Percentiles rank a stretch among this genome's conserved stretches.
These are phyloP conservation scores for Aurelia coerulea DNA, from an alignment of 30 jellyfish, hydroid and myxozoan species.

Conservation along the genomic window DNA sequence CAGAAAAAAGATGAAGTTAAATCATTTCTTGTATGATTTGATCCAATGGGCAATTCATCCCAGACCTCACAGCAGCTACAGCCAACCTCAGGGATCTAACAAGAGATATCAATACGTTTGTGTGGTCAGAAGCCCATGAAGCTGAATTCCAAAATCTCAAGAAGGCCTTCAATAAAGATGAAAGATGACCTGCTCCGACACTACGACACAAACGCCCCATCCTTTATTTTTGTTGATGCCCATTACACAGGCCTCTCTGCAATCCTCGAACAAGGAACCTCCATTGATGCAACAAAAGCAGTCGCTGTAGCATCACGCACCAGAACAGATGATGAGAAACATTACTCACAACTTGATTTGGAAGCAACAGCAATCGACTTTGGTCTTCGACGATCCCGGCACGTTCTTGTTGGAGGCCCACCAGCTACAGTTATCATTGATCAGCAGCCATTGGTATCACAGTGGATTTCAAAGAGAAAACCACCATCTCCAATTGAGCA, in stretches of 20 bases:
- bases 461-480: background rate
- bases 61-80: conserved; percentile 13
- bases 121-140: conserved; percentile 1
- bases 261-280: conserved; percentile 48
- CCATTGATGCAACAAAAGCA: conserved; percentile 28
- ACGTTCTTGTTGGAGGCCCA: conserved; percentile 51
- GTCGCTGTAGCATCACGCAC: conserved; percentile 50
- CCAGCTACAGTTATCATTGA: background rate
- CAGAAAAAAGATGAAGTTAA: conserved; percentile 10
- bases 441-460: no score
- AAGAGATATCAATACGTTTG: background rate
- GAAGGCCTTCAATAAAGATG: background rate
- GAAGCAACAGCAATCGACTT: conserved; percentile 59
- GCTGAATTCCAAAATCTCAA: conserved; percentile 21
- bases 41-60: conserved; percentile 8
- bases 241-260: conserved; percentile 58
- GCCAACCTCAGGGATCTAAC: conserved; percentile 22
- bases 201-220: background rate
- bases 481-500: conserved; percentile 24
- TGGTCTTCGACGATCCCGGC: conserved; percentile 39
- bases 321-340: conserved; percentile 23
- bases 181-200: no score
- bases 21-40: conserved; percentile 24
- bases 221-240: conserved; percentile 56
- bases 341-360: conserved; percentile 55